Evolutionary conservation across 2,113 vertebrate species (phyloP), one percentile per base, ranked within the genome.

Genomic region (Ochotona curzoniae): DNA sequence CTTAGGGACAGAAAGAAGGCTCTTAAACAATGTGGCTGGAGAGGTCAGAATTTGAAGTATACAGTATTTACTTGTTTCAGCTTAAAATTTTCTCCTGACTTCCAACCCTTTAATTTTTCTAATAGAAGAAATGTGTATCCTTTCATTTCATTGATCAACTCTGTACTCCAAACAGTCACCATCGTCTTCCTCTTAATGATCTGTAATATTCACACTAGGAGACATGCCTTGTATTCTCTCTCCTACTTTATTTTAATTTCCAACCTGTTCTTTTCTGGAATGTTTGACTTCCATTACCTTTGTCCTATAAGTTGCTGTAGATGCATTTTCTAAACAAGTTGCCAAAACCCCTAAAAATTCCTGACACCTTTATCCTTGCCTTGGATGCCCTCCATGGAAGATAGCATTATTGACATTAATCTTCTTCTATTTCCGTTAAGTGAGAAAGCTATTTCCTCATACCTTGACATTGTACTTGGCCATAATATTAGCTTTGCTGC

Each of bases 241-340:
- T 78, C 70, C 38, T 47, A 14, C 21, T 76, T 60, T 44, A 64
- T n/a, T 87, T 83, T 63, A 12, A 38, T 89, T 70, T 5, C 8
- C 18, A 30, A 20, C 17, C 14, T 74, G 3, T 18, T 54, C 21
- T 64, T 47, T 44, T 28, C 23, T 25, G 3, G 51, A 15, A 14
- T 2, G 57, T 28, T 61, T 2, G 5, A 4, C 6, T 25, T 18
- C 15, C 47, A 2, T 4, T 63, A 35, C 38, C 32, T 60, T 0
- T 76, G 23, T 12, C 14, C 17, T 32, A 11, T 12, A 3, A 47
- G 23, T 35, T 54, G 23, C 44, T 88, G 38, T 14, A 49, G 8
- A 23, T 35, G 28, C n/a, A 10, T 64, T 5, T 69, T n/a, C 14
- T 57, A 8, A 26, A 69, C 15, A 69, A 60, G 20, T 47, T 23